A percentile compares a stretch with the other conserved stretches of the same genome.
Evolutionary conservation across 2,113 vertebrate genomes (phyloP).

Genomic region (Electrona antarctica): DNA sequence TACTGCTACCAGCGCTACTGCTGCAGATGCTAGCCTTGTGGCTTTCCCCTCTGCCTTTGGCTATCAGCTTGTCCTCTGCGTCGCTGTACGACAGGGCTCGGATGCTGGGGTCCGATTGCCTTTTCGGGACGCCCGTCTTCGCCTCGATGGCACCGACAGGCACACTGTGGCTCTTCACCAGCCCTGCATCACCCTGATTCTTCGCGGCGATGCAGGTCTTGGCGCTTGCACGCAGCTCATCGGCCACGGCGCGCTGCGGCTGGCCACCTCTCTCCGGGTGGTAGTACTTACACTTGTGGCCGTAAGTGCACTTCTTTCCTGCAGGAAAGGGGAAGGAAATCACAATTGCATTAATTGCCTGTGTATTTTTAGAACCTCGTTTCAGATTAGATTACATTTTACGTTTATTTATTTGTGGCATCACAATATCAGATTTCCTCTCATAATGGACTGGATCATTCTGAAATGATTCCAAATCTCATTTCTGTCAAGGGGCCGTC

Average conservation of each 20-base stretch:
- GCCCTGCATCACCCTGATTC: constrained; percentile 83
- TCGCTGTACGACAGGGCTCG: constrained; percentile 91
- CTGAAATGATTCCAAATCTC: too few species aligned
- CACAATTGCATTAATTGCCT: not conserved
- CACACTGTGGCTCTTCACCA: constrained; percentile 97
- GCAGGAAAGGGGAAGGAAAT: constrained; percentile 9
- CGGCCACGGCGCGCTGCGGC: constrained; percentile 95
- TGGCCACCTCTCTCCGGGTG: constrained; percentile 95
- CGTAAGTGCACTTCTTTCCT: constrained; percentile 99
- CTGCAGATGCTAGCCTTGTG: constrained; percentile 70
- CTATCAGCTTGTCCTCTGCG: constrained; percentile 92
- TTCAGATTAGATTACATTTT: too few species aligned
- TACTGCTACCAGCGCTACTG: not conserved
- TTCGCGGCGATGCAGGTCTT: constrained; percentile 86
- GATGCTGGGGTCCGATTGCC: constrained; percentile 92
- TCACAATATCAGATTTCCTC: too few species aligned
- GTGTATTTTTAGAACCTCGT: too few species aligned
- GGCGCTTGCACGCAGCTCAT: constrained; percentile 95
- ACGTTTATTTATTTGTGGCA: too few species aligned
- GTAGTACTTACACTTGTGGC: constrained; percentile 98
- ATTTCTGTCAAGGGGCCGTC: too few species aligned
- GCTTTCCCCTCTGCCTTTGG: constrained; percentile 87
- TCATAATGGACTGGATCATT: too few species aligned
- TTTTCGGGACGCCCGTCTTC: constrained; percentile 86
- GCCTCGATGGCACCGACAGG: constrained; percentile 84